Evolutionary conservation across 2,888 invertebrate genomes (phyloP).

Genomic region (Ceriagrion tenellum): DNA sequence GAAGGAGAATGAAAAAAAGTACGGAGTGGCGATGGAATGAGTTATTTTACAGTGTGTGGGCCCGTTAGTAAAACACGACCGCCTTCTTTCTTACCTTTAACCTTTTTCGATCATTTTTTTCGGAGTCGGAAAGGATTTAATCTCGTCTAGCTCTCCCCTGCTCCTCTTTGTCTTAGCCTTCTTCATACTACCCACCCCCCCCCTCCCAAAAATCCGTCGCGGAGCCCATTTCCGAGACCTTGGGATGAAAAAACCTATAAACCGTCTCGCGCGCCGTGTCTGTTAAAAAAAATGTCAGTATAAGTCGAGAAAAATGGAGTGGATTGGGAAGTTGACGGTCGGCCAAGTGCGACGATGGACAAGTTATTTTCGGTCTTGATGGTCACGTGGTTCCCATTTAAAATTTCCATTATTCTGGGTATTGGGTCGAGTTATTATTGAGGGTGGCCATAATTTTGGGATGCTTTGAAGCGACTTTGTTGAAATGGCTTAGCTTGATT

Average conservation of each 20-base stretch:
- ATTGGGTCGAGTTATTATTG: background rate
- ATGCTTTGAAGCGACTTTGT: background rate
- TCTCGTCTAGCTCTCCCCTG: background rate
- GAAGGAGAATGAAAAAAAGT: background rate
- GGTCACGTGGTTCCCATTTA: conserved; percentile 22
- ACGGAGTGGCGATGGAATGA: conserved; percentile 18
- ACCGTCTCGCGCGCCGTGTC: background rate
- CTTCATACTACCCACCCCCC: background rate
- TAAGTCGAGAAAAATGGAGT: background rate
- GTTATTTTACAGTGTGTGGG: background rate
- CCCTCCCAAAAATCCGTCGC: background rate
- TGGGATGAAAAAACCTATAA: conserved; percentile 5
- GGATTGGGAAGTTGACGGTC: background rate
- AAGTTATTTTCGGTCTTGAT: conserved; percentile 35
- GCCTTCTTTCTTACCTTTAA: conserved; percentile 30
- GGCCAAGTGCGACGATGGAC: conserved; percentile 2
- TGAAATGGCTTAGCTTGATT: background rate
- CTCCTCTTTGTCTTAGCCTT: background rate
- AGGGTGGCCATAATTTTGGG: background rate
- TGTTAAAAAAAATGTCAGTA: background rate
- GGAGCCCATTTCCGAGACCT: conserved; percentile 25
- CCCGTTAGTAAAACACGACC: conserved; percentile 10
- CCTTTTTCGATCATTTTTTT: conserved; percentile 42
- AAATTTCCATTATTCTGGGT: background rate
- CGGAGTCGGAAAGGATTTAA: conserved; percentile 22